Evolutionary conservation across 1,140 invertebrate species (phyloP).

Genomic region (Drosophila sturtevanti): DNA sequence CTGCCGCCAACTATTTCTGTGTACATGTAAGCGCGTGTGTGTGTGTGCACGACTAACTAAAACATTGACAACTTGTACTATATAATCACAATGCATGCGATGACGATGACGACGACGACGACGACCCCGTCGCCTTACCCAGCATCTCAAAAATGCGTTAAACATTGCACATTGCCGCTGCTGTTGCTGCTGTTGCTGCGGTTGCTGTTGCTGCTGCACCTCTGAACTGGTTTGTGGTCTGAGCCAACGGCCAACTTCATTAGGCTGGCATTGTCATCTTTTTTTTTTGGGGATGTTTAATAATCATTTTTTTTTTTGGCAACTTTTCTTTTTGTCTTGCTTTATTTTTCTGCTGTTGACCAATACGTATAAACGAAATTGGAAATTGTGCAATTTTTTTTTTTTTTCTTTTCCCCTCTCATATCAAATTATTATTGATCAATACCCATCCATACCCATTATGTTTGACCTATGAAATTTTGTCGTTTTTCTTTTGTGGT

Average conservation of each 20-base stretch:
- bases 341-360: slow-evolving; percentile 32
- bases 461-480: slow-evolving; percentile 68
- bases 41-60: slow-evolving; percentile 68
- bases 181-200: slow-evolving; percentile 30
- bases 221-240: slow-evolving; percentile 51
- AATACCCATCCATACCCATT: slow-evolving; percentile 32
- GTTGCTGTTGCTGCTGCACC: slow-evolving; percentile 43
- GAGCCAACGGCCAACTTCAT: slow-evolving; percentile 18
- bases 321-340: slow-evolving; percentile 34
- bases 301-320: slow-evolving; percentile 43
- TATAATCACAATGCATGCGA: slow-evolving; percentile 38
- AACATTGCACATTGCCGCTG: slow-evolving; percentile 51
- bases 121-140: slow-evolving; percentile 13
- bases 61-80: slow-evolving; percentile 76
- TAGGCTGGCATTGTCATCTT: slow-evolving; percentile 17
- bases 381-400: slow-evolving; percentile 55
- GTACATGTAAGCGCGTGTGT: slow-evolving; percentile 19
- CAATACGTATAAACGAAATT: slow-evolving; percentile 16
- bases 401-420: slow-evolving; percentile 25
- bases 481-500: slow-evolving; percentile 11
- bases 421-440: slow-evolving; percentile 38
- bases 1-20: slow-evolving; percentile 50
- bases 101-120: not conserved
- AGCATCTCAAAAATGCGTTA: slow-evolving; percentile 56
- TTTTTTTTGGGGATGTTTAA: slow-evolving; percentile 12